phyloP scores from a whole-genome alignment of 1,140 invertebrate species.

The Heliconius hewitsoni region DNA sequence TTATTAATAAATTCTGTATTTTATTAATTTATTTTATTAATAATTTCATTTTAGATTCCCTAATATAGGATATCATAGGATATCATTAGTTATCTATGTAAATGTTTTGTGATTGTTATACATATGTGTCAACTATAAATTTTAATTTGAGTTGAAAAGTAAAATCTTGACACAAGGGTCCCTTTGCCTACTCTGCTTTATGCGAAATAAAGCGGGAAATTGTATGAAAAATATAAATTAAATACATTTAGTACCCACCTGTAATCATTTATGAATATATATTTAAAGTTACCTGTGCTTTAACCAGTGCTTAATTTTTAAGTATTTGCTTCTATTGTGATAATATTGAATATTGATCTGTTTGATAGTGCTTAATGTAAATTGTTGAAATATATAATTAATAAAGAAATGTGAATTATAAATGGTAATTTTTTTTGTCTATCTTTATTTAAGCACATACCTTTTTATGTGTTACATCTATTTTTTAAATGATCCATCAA shows the following conservation, averaged over 20 bases:
- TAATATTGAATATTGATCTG: constrained; percentile 25
- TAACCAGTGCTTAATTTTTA: constrained; percentile 2
- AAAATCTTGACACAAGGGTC: background rate
- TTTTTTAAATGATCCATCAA: too few species aligned
- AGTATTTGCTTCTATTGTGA: constrained; percentile 19
- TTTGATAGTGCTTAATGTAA: constrained; percentile 5
- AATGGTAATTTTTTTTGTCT: background rate
- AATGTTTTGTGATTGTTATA: too few species aligned
- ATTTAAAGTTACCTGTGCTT: background rate
- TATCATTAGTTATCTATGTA: too few species aligned
- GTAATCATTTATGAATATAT: background rate
- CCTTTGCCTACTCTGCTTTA: background rate
- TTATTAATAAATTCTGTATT: too few species aligned
- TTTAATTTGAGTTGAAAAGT: too few species aligned
- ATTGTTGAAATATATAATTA: background rate
- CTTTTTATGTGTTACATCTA: too few species aligned
- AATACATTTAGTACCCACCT: background rate
- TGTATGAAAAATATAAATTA: background rate
- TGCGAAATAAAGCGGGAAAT: background rate
- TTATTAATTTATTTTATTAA: too few species aligned
- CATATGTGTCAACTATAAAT: too few species aligned
- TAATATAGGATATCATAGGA: too few species aligned
- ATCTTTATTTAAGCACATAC: too few species aligned
- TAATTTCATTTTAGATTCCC: too few species aligned
- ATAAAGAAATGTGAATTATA: constrained; percentile 4